A percentile compares a stretch with the other conserved stretches of the same genome.
Evolutionary conservation across 2,888 invertebrate species (phyloP).

Genomic region (Camponotus fellah): DNA sequence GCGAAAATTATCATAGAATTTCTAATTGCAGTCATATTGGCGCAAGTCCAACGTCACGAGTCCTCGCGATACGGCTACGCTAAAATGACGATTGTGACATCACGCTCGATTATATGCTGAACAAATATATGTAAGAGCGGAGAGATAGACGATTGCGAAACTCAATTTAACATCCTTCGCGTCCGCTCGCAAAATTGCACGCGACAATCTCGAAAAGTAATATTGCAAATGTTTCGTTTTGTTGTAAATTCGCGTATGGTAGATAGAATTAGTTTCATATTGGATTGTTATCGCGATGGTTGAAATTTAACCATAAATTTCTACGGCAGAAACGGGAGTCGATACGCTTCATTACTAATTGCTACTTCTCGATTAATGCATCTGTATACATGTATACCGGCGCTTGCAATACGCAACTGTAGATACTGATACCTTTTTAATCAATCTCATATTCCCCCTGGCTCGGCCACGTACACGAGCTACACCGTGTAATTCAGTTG

Average conservation of each 20-base stretch:
- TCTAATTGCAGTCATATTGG: constrained; percentile 82
- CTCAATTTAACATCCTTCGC: background rate
- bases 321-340: background rate
- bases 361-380: background rate
- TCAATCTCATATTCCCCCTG: constrained; percentile 62
- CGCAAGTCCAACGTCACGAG: constrained; percentile 70
- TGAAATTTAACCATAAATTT: background rate
- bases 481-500: constrained; percentile 60
- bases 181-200: background rate
- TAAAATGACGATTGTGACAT: constrained; percentile 48
- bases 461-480: constrained; percentile 15
- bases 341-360: background rate
- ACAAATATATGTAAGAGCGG: constrained; percentile 7
- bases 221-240: constrained; percentile 1
- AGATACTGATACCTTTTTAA: constrained; percentile 59
- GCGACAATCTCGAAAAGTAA: background rate
- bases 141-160: background rate
- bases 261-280: background rate
- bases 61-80: constrained; percentile 44
- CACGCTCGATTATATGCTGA: constrained; percentile 7
- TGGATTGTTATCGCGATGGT: background rate
- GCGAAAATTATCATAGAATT: constrained; percentile 82
- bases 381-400: background rate
- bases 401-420: constrained; percentile 21
- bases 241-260: background rate